Percentiles rank a stretch among this genome's conserved stretches.
phyloP scores from a whole-genome alignment of 2,113 vertebrate genomes.

The Zeus faber region DNA sequence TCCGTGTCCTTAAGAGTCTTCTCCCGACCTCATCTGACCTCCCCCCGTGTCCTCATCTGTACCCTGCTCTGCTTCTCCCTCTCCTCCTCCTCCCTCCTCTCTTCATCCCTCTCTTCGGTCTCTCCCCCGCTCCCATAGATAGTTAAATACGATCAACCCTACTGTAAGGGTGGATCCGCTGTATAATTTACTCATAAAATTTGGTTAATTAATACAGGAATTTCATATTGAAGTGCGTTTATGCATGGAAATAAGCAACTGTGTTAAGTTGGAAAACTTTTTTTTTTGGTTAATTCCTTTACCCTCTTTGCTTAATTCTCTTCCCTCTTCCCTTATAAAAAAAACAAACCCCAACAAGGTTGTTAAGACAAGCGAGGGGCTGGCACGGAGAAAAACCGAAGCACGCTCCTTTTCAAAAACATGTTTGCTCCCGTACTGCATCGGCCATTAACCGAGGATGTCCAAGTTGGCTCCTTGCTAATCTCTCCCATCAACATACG shows the following conservation, averaged over 20 bases:
- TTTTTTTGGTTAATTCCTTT: no score
- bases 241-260: no score
- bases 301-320: no score
- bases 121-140: slow-evolving; percentile 23
- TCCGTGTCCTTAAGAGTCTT: not conserved
- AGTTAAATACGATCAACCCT: slow-evolving; percentile 13
- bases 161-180: not conserved
- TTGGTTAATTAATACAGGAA: not conserved
- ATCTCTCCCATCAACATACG: slow-evolving; percentile 11
- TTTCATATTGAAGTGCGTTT: no score
- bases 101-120: not conserved
- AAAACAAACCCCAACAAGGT: slow-evolving; percentile 6
- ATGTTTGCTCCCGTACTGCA: slow-evolving; percentile 15
- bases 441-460: not conserved
- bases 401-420: slow-evolving; percentile 24
- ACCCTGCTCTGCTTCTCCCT: slow-evolving; percentile 3
- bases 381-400: slow-evolving; percentile 15
- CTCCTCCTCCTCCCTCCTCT: not conserved
- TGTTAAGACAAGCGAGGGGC: slow-evolving; percentile 5
- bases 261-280: no score
- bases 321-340: no score
- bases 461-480: slow-evolving; percentile 4
- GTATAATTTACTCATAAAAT: not conserved
- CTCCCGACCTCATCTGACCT: not conserved
- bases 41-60: slow-evolving; percentile 26